phyloP scores from a whole-genome alignment of 1,140 invertebrate genomes.

The Brachionus sp. region DNA sequence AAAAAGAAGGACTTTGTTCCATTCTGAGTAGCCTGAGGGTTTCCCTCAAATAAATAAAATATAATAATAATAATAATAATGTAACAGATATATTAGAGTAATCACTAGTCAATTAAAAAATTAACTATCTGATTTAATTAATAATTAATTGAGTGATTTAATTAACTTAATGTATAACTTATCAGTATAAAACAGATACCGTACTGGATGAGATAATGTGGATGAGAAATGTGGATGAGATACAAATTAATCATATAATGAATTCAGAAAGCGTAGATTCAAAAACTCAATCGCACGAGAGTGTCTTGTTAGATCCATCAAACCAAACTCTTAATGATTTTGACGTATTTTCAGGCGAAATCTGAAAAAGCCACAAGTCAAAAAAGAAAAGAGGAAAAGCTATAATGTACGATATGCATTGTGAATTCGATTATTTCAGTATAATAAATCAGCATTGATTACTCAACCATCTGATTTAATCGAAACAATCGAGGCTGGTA shows the following conservation, averaged over 20 bases:
- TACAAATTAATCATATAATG: no score
- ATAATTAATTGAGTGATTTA: neutral
- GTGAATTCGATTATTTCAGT: no score
- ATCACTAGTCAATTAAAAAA: no score
- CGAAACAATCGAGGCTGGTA: no score
- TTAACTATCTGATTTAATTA: conserved; percentile 1
- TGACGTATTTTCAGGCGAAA: neutral
- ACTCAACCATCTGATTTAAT: neutral
- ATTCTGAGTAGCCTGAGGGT: no score
- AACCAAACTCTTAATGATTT: neutral
- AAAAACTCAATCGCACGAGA: no score
- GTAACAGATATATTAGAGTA: neutral
- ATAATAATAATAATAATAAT: neutral
- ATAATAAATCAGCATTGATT: no score
- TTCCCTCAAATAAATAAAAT: no score
- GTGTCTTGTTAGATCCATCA: conserved; percentile 17
- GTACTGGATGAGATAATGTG: no score
- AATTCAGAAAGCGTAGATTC: neutral
- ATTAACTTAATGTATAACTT: neutral
- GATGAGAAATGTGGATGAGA: neutral
- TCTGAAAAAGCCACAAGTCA: neutral
- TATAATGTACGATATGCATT: no score
- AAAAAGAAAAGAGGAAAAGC: neutral
- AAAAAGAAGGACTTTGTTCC: no score
- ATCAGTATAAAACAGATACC: neutral